Evolutionary conservation across 2,888 invertebrate species (phyloP).

Genomic region (Sarcophaga subvicina): DNA sequence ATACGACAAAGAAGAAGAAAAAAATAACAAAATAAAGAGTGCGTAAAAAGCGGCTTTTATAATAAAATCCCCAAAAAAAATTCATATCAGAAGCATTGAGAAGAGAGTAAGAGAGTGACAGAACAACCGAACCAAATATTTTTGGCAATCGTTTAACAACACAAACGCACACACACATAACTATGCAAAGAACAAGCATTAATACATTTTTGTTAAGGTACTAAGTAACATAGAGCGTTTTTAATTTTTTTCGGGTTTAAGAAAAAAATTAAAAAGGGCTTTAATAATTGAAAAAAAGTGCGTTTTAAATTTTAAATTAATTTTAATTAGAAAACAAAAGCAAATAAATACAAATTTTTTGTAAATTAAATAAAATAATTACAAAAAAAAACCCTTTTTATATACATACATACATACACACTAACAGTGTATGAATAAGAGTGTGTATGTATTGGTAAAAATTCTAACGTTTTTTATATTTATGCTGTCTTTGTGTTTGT

Average conservation of each 20-base stretch:
- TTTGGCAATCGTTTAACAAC: constrained; percentile 31
- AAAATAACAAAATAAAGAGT: constrained; percentile 42
- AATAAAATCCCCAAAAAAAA: constrained; percentile 30
- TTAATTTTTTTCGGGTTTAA: not conserved
- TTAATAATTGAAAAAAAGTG: not conserved
- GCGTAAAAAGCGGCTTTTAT: constrained; percentile 51
- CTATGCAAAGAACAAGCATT: not conserved
- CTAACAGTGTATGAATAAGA: no score
- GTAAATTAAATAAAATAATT: no score
- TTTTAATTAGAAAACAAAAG: no score
- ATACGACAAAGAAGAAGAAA: constrained; percentile 9
- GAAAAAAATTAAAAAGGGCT: not conserved
- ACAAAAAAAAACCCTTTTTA: no score
- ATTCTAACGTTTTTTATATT: no score
- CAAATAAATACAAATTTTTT: no score
- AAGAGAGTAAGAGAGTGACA: not conserved
- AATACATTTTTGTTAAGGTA: not conserved
- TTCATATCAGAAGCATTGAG: not conserved
- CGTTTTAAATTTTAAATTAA: no score
- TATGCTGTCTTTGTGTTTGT: no score
- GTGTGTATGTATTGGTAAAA: no score
- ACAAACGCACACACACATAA: not conserved
- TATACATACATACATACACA: no score
- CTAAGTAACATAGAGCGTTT: not conserved
- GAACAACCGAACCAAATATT: constrained; percentile 2